Evolutionary conservation across 1,140 invertebrate species (phyloP).

Genomic region (Microplitis mediator): DNA sequence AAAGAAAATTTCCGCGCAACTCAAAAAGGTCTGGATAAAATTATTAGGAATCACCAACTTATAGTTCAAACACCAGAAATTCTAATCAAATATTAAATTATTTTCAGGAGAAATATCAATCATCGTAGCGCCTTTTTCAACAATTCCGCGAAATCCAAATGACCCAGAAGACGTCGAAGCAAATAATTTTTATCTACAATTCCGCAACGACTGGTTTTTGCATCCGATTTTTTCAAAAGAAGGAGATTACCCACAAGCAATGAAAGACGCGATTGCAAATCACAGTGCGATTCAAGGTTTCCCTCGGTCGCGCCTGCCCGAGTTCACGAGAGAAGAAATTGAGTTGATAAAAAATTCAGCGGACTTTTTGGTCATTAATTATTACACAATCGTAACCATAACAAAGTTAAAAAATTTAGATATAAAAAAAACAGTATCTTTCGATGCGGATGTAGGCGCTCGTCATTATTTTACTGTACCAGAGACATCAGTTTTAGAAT

Average conservation of each 20-base stretch:
- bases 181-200: slow-evolving; percentile 62
- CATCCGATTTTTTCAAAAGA: slow-evolving; percentile 60
- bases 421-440: background rate
- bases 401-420: background rate
- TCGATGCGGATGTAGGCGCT: slow-evolving; percentile 13
- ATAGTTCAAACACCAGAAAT: background rate
- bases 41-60: slow-evolving; percentile 1
- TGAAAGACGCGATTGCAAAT: slow-evolving; percentile 56
- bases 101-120: slow-evolving; percentile 68
- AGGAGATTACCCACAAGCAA: slow-evolving; percentile 64
- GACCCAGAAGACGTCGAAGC: slow-evolving; percentile 61
- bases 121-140: slow-evolving; percentile 67
- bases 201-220: slow-evolving; percentile 64
- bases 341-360: slow-evolving; percentile 52
- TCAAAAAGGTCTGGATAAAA: slow-evolving; percentile 47
- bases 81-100: slow-evolving; percentile 5
- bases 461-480: too few species aligned
- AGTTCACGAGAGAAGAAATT: slow-evolving; percentile 58
- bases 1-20: slow-evolving; percentile 45
- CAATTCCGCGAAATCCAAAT: slow-evolving; percentile 59
- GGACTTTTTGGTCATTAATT: slow-evolving; percentile 60
- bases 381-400: slow-evolving; percentile 42
- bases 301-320: slow-evolving; percentile 60
- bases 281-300: slow-evolving; percentile 58
- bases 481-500: too few species aligned